A percentile compares a stretch with the other conserved stretches of the same genome.
Evolutionary conservation across 2,888 invertebrate genomes (phyloP).

Genomic region (Rotaria magnacalcarata): DNA sequence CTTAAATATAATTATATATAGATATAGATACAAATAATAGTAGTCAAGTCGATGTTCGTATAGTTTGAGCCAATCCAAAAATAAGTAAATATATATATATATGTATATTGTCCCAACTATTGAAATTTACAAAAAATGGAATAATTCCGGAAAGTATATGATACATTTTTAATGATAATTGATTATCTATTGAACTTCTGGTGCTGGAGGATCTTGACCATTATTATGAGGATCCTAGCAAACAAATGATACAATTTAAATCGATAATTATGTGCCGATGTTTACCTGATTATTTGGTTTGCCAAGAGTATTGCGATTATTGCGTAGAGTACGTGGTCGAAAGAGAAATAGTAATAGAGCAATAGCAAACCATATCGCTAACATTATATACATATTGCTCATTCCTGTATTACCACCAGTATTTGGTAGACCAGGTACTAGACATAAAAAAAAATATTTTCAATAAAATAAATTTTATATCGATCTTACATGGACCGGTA

Average conservation of each 20-base stretch:
- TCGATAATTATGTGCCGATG: too few species aligned
- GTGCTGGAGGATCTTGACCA: conserved; percentile 6
- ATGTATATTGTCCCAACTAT: not conserved
- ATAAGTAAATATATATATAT: not conserved
- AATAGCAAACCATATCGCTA: conserved; percentile 18
- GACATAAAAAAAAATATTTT: not conserved
- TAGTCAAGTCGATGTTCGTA: too few species aligned
- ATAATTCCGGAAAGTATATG: not conserved
- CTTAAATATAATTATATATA: too few species aligned
- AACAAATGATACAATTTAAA: not conserved
- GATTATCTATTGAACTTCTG: not conserved
- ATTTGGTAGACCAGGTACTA: not conserved
- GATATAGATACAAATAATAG: too few species aligned
- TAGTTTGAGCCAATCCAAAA: not conserved
- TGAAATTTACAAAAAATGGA: not conserved
- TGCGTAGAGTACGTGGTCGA: conserved; percentile 7
- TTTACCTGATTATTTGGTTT: conserved; percentile 21
- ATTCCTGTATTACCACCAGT: not conserved
- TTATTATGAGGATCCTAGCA: not conserved
- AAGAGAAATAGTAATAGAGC: not conserved
- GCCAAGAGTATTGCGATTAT: not conserved
- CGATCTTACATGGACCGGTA: conserved; percentile 1
- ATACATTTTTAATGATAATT: not conserved
- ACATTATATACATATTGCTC: not conserved
- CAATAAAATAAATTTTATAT: not conserved